phyloP scores from a whole-genome alignment of 1,140 invertebrate species.

The Atta cephalotes region DNA sequence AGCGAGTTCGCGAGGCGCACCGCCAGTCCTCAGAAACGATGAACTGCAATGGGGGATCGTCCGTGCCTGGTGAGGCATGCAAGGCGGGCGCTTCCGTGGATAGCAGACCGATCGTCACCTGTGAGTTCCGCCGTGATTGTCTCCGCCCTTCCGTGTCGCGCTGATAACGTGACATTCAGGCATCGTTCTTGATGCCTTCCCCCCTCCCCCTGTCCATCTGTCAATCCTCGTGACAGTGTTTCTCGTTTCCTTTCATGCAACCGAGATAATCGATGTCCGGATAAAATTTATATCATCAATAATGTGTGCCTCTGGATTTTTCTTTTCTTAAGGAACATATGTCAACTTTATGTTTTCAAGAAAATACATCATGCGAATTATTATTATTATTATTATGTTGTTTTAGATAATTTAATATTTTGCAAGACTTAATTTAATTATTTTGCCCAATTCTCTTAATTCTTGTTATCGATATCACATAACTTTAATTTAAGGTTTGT shows the following conservation, averaged over 20 bases:
- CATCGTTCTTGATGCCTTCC: constrained; percentile 80
- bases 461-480: background rate
- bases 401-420: background rate
- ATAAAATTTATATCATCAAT: background rate
- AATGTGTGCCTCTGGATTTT: background rate
- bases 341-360: constrained; percentile 40
- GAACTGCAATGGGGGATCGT: constrained; percentile 84
- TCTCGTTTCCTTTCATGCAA: background rate
- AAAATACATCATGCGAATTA: background rate
- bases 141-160: background rate
- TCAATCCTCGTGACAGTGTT: constrained; percentile 79
- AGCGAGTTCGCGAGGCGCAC: constrained; percentile 65
- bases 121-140: constrained; percentile 76
- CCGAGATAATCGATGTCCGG: background rate
- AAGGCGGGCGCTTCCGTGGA: constrained; percentile 80
- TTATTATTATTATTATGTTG: no score
- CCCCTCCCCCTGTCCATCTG: constrained; percentile 81
- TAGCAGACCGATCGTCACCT: constrained; percentile 84
- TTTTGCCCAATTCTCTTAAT: background rate
- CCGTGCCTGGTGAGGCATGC: constrained; percentile 75
- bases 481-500: background rate
- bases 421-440: background rate
- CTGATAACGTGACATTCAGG: constrained; percentile 63
- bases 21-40: constrained; percentile 81
- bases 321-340: constrained; percentile 56